Percentiles rank a stretch among this genome's conserved stretches.
phyloP scores from a whole-genome alignment of 2,888 invertebrate genomes.

The Epicampocera succincta region DNA sequence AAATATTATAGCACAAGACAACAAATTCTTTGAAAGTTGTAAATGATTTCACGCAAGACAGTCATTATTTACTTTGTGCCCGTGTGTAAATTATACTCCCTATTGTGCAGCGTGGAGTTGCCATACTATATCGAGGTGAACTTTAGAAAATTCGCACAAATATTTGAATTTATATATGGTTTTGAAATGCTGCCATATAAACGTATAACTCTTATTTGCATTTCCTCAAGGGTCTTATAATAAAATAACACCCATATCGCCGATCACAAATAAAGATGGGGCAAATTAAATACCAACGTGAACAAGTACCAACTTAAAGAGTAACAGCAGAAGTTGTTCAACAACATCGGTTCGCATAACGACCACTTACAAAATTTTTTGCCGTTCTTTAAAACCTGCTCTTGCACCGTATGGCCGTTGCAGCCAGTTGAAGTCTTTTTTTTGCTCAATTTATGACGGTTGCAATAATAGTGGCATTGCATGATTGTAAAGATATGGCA shows the following conservation, averaged over 20 bases:
- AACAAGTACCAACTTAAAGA: slow-evolving; percentile 71
- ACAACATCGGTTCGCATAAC: slow-evolving; percentile 62
- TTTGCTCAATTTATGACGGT: slow-evolving; percentile 51
- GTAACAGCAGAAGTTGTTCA: slow-evolving; percentile 78
- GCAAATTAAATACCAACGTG: slow-evolving; percentile 22
- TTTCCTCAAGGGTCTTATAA: slow-evolving; percentile 14
- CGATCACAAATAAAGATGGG: slow-evolving; percentile 32
- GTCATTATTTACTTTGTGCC: no score
- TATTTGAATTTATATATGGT: no score
- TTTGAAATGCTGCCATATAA: no score
- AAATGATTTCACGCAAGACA: no score
- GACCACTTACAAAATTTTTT: not conserved
- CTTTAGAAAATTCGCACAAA: no score
- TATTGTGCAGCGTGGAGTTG: no score
- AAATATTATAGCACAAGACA: no score
- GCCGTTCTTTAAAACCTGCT: not conserved
- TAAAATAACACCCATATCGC: not conserved
- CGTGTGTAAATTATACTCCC: no score
- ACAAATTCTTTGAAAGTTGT: no score
- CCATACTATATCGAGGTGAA: no score
- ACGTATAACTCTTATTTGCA: not conserved
- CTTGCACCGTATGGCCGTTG: slow-evolving; percentile 40
- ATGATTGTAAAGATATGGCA: slow-evolving; percentile 52
- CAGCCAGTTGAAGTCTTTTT: slow-evolving; percentile 54
- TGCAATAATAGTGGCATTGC: slow-evolving; percentile 69